phyloP scores from a whole-genome alignment of 2,797 vertebrate genomes.

The Phoxinus dragarum region DNA sequence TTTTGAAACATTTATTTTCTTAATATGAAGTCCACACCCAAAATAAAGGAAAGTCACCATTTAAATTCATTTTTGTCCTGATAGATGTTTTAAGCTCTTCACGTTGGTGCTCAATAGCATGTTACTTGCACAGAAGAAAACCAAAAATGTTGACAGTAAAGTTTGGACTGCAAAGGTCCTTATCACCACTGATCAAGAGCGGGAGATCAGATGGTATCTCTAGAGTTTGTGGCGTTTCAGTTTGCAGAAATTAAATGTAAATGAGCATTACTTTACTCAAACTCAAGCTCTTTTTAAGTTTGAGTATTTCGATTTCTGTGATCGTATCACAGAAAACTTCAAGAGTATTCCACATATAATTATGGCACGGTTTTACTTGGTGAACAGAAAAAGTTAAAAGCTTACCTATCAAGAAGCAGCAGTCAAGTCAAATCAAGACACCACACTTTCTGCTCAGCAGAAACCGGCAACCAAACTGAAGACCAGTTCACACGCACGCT shows the following conservation, averaged over 20 bases:
- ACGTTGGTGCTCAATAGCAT: too few species aligned
- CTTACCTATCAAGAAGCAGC: conserved; percentile 47
- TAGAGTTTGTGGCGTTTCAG: too few species aligned
- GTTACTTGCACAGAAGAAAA: neutral
- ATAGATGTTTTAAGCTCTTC: neutral
- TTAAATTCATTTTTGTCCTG: neutral
- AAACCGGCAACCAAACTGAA: conserved; percentile 32
- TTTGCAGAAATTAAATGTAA: neutral
- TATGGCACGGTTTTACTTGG: neutral
- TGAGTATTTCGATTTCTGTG: too few species aligned
- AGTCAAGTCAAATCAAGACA: conserved; percentile 2
- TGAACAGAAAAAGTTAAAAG: neutral
- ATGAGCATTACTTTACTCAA: neutral
- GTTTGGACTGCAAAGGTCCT: neutral
- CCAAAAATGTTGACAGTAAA: neutral
- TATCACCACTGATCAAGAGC: neutral
- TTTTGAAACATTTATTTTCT: neutral
- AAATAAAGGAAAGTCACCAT: neutral
- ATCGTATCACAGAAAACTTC: neutral
- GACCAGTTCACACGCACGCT: conserved; percentile 11
- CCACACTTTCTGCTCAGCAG: conserved; percentile 25
- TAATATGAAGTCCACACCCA: neutral
- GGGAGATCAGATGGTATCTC: neutral
- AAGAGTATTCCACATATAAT: neutral
- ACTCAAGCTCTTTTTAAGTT: neutral